Conservation (phyloP, 1,140 invertebrate species). For the Ruditapes philippinarum region DNA sequence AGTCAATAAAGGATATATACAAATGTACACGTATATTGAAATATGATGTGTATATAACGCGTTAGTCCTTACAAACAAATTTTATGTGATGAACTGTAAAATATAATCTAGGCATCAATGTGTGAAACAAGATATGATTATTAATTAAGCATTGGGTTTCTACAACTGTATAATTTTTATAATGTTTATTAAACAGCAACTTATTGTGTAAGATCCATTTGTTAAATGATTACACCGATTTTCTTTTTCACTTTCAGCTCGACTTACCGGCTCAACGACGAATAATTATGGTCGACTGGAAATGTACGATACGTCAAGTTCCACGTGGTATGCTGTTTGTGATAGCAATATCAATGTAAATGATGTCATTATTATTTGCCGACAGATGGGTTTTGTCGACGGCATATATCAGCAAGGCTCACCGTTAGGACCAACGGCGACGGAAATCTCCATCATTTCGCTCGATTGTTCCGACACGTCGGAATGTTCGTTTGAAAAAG, state of each 20-base stretch:
- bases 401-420: constrained; percentile 55
- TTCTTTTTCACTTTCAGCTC: constrained; percentile 13
- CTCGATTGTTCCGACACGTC: constrained; percentile 6
- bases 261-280: constrained; percentile 30
- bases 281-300: constrained; percentile 87
- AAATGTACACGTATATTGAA: too few species aligned
- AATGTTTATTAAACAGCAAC: too few species aligned
- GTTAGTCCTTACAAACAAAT: too few species aligned
- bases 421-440: not conserved
- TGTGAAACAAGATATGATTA: too few species aligned
- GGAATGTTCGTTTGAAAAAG: constrained; percentile 49
- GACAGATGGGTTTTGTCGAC: constrained; percentile 70
- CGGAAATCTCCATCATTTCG: not conserved
- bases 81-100: too few species aligned
- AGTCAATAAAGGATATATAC: too few species aligned
- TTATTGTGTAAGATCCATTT: too few species aligned
- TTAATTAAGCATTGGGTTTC: not conserved
- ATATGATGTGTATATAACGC: too few species aligned
- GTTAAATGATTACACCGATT: too few species aligned
- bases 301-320: constrained; percentile 54
- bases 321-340: constrained; percentile 70
- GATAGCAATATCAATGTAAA: constrained; percentile 44
- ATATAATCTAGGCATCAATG: too few species aligned
- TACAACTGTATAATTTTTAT: too few species aligned
- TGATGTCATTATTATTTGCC: constrained; percentile 68